Evolutionary conservation across 35 echinoderm and acorn worm genomes (phyloP).

Genomic region (Hemicentrotus pulcherrimus): DNA sequence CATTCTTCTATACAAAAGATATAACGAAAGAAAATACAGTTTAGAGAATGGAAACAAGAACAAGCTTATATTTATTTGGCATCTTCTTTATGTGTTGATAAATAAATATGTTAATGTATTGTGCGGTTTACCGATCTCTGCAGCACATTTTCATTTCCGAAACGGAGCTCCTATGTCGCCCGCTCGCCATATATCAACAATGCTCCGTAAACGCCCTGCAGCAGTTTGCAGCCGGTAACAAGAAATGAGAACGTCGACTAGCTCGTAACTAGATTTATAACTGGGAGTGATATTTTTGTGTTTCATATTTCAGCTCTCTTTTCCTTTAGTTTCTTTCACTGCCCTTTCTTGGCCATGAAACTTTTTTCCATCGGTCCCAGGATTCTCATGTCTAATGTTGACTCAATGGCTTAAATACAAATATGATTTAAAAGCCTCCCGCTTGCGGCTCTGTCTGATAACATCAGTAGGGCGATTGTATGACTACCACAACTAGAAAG

Average conservation of each 20-base stretch:
- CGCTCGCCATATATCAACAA: slow-evolving; percentile 35
- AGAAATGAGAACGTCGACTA: neutral
- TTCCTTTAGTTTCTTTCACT: neutral
- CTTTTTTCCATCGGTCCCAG: neutral
- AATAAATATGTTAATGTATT: neutral
- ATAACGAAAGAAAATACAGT: neutral
- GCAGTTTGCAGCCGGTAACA: neutral
- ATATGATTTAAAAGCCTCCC: slow-evolving; percentile 12
- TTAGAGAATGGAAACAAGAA: neutral
- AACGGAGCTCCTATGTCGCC: slow-evolving; percentile 5
- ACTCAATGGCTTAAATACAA: slow-evolving; percentile 13
- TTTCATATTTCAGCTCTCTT: neutral
- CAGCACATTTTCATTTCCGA: slow-evolving; percentile 30
- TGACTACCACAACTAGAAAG: neutral
- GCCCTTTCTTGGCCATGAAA: neutral
- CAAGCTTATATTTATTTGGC: neutral
- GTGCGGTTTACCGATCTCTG: neutral
- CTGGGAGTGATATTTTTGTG: slow-evolving; percentile 10
- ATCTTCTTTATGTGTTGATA: neutral
- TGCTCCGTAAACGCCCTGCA: slow-evolving; percentile 21
- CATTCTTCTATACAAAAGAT: neutral
- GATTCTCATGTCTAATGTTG: neutral
- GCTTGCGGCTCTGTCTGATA: neutral
- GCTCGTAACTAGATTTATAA: slow-evolving; percentile 19
- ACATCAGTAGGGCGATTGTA: slow-evolving; percentile 9